These are phyloP conservation scores for Heliconius charithonia DNA, from an alignment of 2,888 invertebrate species.

Conservation along the genomic window DNA sequence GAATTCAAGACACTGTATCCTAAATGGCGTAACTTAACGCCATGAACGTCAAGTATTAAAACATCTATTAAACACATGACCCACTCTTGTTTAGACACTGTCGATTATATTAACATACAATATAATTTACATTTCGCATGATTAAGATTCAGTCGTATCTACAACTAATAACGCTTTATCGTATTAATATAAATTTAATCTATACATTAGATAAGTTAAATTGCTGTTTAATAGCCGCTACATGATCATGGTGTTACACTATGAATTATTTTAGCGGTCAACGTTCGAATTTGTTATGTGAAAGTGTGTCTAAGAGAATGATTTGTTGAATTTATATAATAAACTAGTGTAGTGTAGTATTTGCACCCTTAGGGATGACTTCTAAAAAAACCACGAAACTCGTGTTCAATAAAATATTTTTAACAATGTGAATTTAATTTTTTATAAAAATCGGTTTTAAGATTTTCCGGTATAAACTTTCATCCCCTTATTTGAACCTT, in stretches of 20 bases:
- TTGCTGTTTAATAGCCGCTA: slow-evolving; percentile 31
- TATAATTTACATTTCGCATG: slow-evolving; percentile 10
- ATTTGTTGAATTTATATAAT: background rate
- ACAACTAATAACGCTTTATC: slow-evolving; percentile 34
- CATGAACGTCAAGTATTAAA: background rate
- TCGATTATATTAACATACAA: slow-evolving; percentile 13
- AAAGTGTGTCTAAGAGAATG: background rate
- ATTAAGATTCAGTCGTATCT: slow-evolving; percentile 20
- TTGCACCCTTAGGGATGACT: too few relatives aligned
- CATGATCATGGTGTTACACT: slow-evolving; percentile 18
- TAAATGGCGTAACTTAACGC: background rate
- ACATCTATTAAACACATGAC: background rate
- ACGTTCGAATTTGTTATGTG: background rate
- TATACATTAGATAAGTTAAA: slow-evolving; percentile 35
- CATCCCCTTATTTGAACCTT: too few relatives aligned
- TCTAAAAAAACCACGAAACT: too few relatives aligned
- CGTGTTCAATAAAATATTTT: too few relatives aligned
- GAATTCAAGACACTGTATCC: background rate
- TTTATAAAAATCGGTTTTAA: too few relatives aligned
- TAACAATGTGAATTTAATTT: too few relatives aligned
- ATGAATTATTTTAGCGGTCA: slow-evolving; percentile 33
- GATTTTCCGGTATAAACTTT: too few relatives aligned
- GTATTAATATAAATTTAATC: slow-evolving; percentile 36
- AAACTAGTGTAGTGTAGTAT: too few relatives aligned
- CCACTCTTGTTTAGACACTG: background rate